These are phyloP conservation scores for Zonitis immaculata DNA, from an alignment of 2,888 invertebrate species.

Conservation along the genomic window DNA sequence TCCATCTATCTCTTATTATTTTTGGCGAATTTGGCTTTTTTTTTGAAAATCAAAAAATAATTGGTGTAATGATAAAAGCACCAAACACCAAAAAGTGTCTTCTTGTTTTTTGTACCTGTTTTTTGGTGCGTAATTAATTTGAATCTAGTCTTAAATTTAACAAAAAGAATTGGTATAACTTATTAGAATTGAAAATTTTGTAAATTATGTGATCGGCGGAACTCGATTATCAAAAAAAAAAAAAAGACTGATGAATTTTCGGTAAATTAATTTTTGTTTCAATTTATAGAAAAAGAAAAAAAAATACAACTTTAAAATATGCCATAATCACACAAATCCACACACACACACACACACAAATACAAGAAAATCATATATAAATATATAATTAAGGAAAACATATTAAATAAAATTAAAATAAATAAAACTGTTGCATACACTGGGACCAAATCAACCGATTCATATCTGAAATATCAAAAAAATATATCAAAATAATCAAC, in stretches of 20 bases:
- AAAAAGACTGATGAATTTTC: slow-evolving; percentile 45
- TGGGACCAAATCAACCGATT: slow-evolving; percentile 48
- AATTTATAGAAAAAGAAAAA: too few species aligned
- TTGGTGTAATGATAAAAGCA: slow-evolving; percentile 25
- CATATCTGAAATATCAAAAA: slow-evolving; percentile 48
- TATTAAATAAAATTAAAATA: background rate
- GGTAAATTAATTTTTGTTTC: slow-evolving; percentile 24
- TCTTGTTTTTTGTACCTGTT: slow-evolving; percentile 36
- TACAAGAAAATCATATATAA: slow-evolving; percentile 12
- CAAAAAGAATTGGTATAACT: slow-evolving; percentile 31
- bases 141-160: slow-evolving; percentile 25
- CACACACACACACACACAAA: slow-evolving; percentile 25
- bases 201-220: slow-evolving; percentile 45
- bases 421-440: slow-evolving; percentile 38
- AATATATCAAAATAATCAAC: slow-evolving; percentile 38
- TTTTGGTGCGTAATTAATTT: slow-evolving; percentile 29
- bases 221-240: too few species aligned
- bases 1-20: too few species aligned
- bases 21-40: background rate
- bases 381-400: background rate
- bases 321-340: slow-evolving; percentile 36
- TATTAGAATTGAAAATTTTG: too few species aligned
- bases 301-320: slow-evolving; percentile 41
- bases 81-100: slow-evolving; percentile 48
- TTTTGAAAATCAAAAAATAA: slow-evolving; percentile 1